Percentiles rank a stretch among this genome's conserved stretches.
phyloP scores from a whole-genome alignment of 2,888 invertebrate genomes.

The Agonopterix arenella region DNA sequence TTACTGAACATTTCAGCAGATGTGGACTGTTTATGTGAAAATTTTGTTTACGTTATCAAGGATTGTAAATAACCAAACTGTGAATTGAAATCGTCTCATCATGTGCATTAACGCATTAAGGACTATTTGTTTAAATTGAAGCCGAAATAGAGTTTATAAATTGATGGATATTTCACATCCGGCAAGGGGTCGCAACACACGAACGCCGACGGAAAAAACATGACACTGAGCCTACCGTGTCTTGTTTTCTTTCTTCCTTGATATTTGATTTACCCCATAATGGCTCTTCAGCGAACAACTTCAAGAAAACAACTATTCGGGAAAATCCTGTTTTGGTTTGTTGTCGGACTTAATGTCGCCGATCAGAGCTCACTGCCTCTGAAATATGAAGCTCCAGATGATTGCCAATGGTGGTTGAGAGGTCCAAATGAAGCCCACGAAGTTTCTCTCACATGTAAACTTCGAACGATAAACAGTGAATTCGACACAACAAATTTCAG shows the following conservation, averaged over 20 bases:
- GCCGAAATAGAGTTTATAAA: conserved; percentile 56
- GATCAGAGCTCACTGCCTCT: conserved; percentile 68
- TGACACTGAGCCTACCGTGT: conserved; percentile 69
- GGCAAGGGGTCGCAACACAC: conserved; percentile 63
- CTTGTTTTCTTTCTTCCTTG: conserved; percentile 71
- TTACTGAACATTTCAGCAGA: conserved; percentile 18
- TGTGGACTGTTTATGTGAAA: conserved; percentile 49
- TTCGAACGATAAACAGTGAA: conserved; percentile 91
- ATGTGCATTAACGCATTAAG: conserved; percentile 47
- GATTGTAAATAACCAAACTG: conserved; percentile 26
- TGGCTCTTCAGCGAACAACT: conserved; percentile 56
- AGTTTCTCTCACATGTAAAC: conserved; percentile 86
- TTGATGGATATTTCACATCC: conserved; percentile 73
- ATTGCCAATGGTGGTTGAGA: conserved; percentile 87
- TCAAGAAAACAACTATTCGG: conserved; percentile 47
- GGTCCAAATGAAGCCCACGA: conserved; percentile 80
- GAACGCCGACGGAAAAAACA: conserved; percentile 74
- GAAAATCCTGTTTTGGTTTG: conserved; percentile 62
- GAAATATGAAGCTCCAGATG: conserved; percentile 89
- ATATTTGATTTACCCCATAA: conserved; percentile 64
- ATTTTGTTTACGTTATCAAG: conserved; percentile 29
- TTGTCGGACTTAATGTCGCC: conserved; percentile 61
- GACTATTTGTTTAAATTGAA: conserved; percentile 52
- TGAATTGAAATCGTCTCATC: conserved; percentile 33
- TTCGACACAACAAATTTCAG: conserved; percentile 93